phyloP scores from a whole-genome alignment of 2,113 vertebrate species.

The Gymnarchus niloticus region DNA sequence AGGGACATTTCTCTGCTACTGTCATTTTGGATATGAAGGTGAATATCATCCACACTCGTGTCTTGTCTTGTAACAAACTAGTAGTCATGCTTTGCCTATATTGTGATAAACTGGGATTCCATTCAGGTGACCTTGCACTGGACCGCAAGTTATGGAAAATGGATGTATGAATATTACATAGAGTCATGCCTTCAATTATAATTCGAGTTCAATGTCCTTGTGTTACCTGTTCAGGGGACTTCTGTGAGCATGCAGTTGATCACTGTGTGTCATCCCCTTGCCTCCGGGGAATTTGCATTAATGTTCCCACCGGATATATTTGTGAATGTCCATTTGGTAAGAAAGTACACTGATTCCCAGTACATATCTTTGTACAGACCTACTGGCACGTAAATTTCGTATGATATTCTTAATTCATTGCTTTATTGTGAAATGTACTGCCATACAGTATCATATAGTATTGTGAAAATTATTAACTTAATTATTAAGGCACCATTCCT shows the following conservation, averaged over 20 bases:
- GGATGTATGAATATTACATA: not conserved
- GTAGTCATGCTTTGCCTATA: not conserved
- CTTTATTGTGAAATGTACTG: not conserved
- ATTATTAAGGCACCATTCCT: not conserved
- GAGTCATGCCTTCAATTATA: not conserved
- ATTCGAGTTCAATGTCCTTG: not conserved
- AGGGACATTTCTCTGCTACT: conserved; percentile 54
- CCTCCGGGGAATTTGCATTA: conserved; percentile 54
- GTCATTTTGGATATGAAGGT: conserved; percentile 62
- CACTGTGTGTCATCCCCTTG: conserved; percentile 59
- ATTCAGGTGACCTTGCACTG: not conserved
- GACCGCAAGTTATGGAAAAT: not conserved
- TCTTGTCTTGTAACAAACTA: not conserved
- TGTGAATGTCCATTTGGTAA: conserved; percentile 67
- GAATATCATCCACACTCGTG: conserved; percentile 12
- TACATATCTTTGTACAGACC: not conserved
- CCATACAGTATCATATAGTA: no score
- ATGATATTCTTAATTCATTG: not conserved
- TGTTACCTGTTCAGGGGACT: conserved; percentile 25
- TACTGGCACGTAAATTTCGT: not conserved
- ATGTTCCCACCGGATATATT: conserved; percentile 51
- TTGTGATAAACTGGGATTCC: not conserved
- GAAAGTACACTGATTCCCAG: conserved; percentile 20
- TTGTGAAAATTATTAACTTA: not conserved
- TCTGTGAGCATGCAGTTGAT: conserved; percentile 52